Evolutionary conservation across 2,888 invertebrate species (phyloP), one percentile per base, ranked within the genome.

Genomic region (Netelia inedita): DNA sequence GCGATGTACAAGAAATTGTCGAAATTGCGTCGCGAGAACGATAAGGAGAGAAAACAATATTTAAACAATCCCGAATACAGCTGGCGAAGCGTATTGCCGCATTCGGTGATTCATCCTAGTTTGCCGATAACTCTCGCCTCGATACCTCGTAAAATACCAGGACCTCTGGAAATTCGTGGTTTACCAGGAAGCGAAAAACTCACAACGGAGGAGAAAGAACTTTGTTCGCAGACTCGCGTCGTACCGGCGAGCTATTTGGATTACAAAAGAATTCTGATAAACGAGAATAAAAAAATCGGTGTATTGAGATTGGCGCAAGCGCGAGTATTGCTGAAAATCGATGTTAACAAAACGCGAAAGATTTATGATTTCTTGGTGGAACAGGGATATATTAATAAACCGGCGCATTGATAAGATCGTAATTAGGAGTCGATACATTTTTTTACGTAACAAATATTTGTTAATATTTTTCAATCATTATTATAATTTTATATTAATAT

Each of bases 281-380:
- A 95, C 0, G 98, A 98, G 92, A 97, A 97, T 93, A 95, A 96
- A 84, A 98, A 97, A 92, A 94, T 95, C 83, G 97, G 97, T 0
- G 96, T 95, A 82, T 94, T 98, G 6, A 95, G 96, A 85, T 94
- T 98, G 85, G 96, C 97, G 1, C 97, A 98, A 91, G 98, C 98
- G 0, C 94, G 98, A 73, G 95, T 95, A 61, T 95, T 98, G 63
- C 95, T 98, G 55, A 98, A 98, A 94, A 98, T 98, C 88, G 98
- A 98, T 94, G 98, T 98, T 1, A 98, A 98, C 93, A 97, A 97
- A 93, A 98, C 98, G 0, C 95, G 98, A 86, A 97, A 97, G 93
- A 96, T 98, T 90, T 97, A 97, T 94, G 97, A 97, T 94, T 96
- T 97, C 93, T 94, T 98, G 41, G 94, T 96, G 79, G 94, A 95